Percentiles rank a stretch among this genome's conserved stretches.
phyloP scores from a whole-genome alignment of 2,797 vertebrate genomes.

The Phataginus tricuspis region DNA sequence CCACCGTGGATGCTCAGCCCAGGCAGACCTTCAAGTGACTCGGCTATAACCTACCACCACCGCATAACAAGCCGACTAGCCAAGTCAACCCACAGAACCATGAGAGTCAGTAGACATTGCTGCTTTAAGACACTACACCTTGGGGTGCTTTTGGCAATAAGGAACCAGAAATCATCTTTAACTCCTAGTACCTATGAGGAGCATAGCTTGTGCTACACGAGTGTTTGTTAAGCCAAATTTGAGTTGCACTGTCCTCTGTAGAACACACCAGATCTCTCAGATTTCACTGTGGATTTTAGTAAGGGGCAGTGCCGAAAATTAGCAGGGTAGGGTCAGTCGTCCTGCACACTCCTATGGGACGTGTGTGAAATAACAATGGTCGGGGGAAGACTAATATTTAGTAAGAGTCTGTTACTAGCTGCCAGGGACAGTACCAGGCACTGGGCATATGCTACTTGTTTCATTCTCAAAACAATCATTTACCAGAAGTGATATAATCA shows the following conservation, averaged over 20 bases:
- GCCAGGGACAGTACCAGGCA: not conserved
- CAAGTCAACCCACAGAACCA: not conserved
- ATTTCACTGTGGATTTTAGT: not conserved
- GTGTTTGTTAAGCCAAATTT: not conserved
- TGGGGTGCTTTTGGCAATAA: not conserved
- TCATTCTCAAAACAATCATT: not conserved
- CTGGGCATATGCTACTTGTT: not conserved
- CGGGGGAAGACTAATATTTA: not conserved
- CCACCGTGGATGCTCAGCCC: not conserved
- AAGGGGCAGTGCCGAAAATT: not conserved
- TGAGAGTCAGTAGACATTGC: not conserved
- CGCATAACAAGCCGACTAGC: not conserved
- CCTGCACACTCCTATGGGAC: not conserved
- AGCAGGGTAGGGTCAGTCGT: not conserved
- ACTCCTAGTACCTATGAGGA: not conserved
- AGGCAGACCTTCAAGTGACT: not conserved
- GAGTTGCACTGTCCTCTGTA: not conserved
- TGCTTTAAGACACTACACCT: not conserved
- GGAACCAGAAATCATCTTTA: not conserved
- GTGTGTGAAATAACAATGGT: not conserved
- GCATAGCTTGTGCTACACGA: not conserved
- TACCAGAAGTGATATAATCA: not conserved
- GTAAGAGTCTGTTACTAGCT: not conserved
- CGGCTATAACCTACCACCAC: not conserved
- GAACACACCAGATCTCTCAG: not conserved